Percentiles rank a stretch among this genome's conserved stretches.
Conservation (phyloP, 2,888 invertebrate species). For the Caenorhabditis virilis region DNA sequence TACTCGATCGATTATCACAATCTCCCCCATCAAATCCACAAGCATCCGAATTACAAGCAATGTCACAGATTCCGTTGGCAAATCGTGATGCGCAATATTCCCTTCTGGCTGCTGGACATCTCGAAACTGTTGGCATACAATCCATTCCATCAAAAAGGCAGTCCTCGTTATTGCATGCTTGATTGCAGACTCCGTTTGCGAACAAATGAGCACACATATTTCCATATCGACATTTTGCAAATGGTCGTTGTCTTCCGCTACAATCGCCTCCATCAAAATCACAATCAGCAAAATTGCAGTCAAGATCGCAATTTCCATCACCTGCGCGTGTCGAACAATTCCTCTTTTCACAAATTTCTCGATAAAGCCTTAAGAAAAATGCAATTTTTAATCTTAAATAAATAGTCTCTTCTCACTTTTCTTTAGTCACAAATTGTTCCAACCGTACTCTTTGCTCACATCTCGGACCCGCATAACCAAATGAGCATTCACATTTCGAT, state of each 20-base stretch:
- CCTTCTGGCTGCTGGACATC: conserved; percentile 31
- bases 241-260: conserved; percentile 50
- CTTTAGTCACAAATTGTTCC: no score
- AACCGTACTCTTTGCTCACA: conserved; percentile 84
- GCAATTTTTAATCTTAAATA: no score
- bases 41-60: conserved; percentile 91
- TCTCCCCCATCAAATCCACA: conserved; percentile 98
- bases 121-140: conserved; percentile 75
- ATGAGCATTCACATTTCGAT: conserved; percentile 86
- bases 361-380: no score
- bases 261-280: conserved; percentile 94
- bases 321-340: conserved; percentile 85
- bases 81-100: conserved; percentile 75
- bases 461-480: conserved; percentile 76
- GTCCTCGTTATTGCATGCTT: conserved; percentile 76
- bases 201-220: conserved; percentile 73
- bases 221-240: conserved; percentile 49
- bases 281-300: conserved; percentile 94
- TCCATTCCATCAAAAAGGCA: conserved; percentile 96
- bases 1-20: conserved; percentile 41
- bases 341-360: conserved; percentile 17
- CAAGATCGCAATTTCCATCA: conserved; percentile 90
- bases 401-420: no score
- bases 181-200: conserved; percentile 51
- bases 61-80: conserved; percentile 90